Percentiles rank a stretch among this genome's conserved stretches.
phyloP scores from a whole-genome alignment of 2,113 vertebrate genomes.

The Hymenochirus boettgeri region DNA sequence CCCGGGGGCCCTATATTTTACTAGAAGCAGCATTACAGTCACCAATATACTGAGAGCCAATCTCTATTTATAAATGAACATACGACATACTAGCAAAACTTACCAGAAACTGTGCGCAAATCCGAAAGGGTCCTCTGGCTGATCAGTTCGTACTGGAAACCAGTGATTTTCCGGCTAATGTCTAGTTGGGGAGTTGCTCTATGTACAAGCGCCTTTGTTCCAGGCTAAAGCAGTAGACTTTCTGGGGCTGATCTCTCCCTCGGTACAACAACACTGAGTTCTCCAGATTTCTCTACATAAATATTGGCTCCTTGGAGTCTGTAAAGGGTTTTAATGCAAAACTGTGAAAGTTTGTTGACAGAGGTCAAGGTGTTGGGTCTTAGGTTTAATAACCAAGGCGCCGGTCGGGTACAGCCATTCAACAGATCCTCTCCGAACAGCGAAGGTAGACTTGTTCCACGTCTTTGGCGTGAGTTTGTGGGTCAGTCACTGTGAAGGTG shows the following conservation, averaged over 20 bases:
- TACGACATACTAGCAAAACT: no score
- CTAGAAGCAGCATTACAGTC: no score
- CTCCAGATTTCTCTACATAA: slow-evolving; percentile 92
- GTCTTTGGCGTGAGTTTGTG: slow-evolving; percentile 87
- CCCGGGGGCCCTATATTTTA: no score
- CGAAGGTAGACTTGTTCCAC: slow-evolving; percentile 97
- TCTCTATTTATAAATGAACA: no score
- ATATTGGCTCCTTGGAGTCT: slow-evolving; percentile 88
- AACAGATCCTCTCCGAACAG: slow-evolving; percentile 82
- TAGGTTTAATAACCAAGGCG: slow-evolving; percentile 91
- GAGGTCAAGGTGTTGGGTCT: slow-evolving; percentile 79
- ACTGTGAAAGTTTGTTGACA: slow-evolving; percentile 70
- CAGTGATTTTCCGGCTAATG: slow-evolving; percentile 87
- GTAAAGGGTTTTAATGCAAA: slow-evolving; percentile 86
- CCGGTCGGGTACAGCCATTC: slow-evolving; percentile 96
- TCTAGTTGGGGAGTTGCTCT: slow-evolving; percentile 84
- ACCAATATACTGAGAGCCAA: no score
- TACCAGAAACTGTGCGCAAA: slow-evolving; percentile 71
- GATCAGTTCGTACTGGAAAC: slow-evolving; percentile 92
- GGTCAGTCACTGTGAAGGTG: no score
- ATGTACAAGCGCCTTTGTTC: slow-evolving; percentile 86
- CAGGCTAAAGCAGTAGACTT: slow-evolving; percentile 81
- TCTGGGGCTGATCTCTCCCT: slow-evolving; percentile 66
- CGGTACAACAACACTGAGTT: slow-evolving; percentile 81
- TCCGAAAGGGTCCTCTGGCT: slow-evolving; percentile 62